These are phyloP conservation scores for Conistra vaccinii DNA, from an alignment of 2,888 invertebrate species.

Conservation along the genomic window DNA sequence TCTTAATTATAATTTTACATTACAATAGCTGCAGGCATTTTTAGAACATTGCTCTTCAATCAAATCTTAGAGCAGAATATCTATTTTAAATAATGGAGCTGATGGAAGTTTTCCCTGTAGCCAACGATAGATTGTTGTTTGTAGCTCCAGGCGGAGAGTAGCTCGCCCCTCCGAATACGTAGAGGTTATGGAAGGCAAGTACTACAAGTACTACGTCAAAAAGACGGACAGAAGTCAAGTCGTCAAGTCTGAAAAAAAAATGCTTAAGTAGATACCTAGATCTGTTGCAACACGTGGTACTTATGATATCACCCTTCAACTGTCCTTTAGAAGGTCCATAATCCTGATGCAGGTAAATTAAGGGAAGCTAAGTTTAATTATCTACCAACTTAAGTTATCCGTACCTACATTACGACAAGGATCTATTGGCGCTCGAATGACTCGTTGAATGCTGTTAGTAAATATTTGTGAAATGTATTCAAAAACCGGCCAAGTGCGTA, in stretches of 20 bases:
- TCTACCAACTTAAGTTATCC: no score
- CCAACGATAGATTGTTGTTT: conserved; percentile 17
- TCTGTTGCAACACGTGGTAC: neutral
- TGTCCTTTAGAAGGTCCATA: neutral
- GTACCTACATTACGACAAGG: no score
- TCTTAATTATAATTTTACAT: conserved; percentile 3
- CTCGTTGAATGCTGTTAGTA: no score
- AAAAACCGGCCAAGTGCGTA: no score
- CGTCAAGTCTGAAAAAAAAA: neutral
- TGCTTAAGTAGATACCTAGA: neutral
- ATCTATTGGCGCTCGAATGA: no score
- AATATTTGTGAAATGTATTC: no score
- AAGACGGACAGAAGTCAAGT: neutral
- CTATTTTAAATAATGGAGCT: conserved; percentile 3
- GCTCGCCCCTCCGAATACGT: neutral
- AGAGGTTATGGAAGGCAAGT: neutral
- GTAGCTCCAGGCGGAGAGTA: neutral
- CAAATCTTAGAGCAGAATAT: neutral
- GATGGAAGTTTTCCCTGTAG: neutral
- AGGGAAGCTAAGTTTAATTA: no score
- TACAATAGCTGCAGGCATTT: conserved; percentile 25
- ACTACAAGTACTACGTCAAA: neutral
- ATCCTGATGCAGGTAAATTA: neutral
- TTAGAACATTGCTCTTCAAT: conserved; percentile 23
- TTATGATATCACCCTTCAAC: neutral